Percentiles rank a stretch among this genome's conserved stretches.
Conservation (phyloP, 2,113 vertebrate species). For the Tachysurus vachellii region DNA sequence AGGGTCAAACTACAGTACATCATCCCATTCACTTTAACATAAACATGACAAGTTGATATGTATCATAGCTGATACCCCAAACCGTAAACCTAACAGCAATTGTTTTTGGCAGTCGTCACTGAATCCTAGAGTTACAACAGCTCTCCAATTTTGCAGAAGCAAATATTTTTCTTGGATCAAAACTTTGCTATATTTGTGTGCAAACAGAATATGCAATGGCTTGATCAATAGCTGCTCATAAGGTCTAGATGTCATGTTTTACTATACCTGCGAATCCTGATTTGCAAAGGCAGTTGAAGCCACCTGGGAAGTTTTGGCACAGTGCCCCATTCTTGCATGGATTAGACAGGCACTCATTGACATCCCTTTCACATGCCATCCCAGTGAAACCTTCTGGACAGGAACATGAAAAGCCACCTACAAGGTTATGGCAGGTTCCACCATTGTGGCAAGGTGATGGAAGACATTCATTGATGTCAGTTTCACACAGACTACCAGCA, state of each 20-base stretch:
- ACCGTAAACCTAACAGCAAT: conserved; percentile 62
- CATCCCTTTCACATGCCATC: conserved; percentile 91
- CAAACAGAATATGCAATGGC: conserved; percentile 32
- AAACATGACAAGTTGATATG: conserved; percentile 70
- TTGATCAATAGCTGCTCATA: conserved; percentile 53
- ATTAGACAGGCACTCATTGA: conserved; percentile 92
- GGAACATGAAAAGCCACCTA: conserved; percentile 93
- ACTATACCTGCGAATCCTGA: conserved; percentile 89
- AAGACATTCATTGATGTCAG: conserved; percentile 88
- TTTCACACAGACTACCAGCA: conserved; percentile 82
- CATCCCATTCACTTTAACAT: conserved; percentile 70
- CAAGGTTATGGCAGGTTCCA: conserved; percentile 91
- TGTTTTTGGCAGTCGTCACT: conserved; percentile 60
- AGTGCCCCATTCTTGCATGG: conserved; percentile 90
- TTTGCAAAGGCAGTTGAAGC: conserved; percentile 93
- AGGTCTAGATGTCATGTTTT: conserved; percentile 47
- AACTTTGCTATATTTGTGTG: conserved; percentile 43
- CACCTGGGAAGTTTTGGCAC: conserved; percentile 95
- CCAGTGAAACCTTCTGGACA: conserved; percentile 91
- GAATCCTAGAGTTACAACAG: conserved; percentile 62
- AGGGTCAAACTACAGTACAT: conserved; percentile 60
- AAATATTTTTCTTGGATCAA: conserved; percentile 71
- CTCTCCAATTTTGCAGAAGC: conserved; percentile 64
- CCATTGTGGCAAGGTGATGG: conserved; percentile 93
- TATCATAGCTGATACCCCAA: conserved; percentile 67